These are phyloP conservation scores for Tridacna crocea DNA, from an alignment of 2,888 invertebrate genomes.

Conservation along the genomic window DNA sequence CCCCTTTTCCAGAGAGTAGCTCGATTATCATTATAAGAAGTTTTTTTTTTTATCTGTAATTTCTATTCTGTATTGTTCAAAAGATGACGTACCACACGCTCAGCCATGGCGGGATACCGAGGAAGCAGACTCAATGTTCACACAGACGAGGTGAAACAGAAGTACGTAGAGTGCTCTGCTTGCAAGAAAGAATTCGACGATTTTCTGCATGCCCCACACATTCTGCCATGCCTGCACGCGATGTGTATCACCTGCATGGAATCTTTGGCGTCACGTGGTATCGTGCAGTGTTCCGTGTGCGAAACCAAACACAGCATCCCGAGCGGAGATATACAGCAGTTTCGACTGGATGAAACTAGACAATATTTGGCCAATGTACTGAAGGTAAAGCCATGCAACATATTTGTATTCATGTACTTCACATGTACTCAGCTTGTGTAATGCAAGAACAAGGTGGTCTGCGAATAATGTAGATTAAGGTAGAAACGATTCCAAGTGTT, in stretches of 20 bases:
- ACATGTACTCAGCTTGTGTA: no score
- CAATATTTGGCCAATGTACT: constrained; percentile 46
- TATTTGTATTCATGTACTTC: background rate
- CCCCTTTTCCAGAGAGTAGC: no score
- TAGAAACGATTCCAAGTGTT: no score
- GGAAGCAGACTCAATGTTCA: constrained; percentile 46
- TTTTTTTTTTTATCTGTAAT: no score
- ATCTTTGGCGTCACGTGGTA: constrained; percentile 57
- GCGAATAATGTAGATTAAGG: no score
- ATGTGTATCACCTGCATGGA: constrained; percentile 66
- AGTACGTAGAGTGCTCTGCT: constrained; percentile 58
- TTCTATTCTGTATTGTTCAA: no score
- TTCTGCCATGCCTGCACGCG: constrained; percentile 68
- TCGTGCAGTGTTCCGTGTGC: constrained; percentile 63
- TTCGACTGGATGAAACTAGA: constrained; percentile 62
- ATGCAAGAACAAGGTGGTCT: no score
- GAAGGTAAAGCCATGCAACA: constrained; percentile 25
- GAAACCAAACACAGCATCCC: constrained; percentile 60
- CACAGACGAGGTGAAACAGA: constrained; percentile 49
- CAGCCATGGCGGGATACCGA: constrained; percentile 20
- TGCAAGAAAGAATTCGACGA: constrained; percentile 69
- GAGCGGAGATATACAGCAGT: constrained; percentile 52
- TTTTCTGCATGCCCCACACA: constrained; percentile 57
- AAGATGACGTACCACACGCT: no score
- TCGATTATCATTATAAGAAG: no score